These are phyloP conservation scores for Turritopsis rubra DNA, from an alignment of 30 jellyfish, hydroid and myxozoan genomes.

Conservation along the genomic window DNA sequence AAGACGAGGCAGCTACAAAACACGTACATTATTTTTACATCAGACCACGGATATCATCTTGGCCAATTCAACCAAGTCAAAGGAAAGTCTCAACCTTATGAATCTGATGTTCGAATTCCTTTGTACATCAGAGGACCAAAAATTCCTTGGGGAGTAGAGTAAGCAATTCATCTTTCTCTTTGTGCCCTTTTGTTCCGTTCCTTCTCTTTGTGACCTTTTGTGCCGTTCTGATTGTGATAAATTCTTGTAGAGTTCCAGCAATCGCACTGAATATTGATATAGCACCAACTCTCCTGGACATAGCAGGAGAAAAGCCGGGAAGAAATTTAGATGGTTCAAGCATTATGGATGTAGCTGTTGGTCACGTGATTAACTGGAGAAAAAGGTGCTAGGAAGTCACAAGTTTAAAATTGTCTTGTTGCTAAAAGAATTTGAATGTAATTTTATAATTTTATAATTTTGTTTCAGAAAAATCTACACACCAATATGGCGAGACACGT, in stretches of 20 bases:
- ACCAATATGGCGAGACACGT: slow-evolving; percentile 73
- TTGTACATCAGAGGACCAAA: slow-evolving; percentile 82
- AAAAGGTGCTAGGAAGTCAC: slow-evolving; percentile 14
- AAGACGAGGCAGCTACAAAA: slow-evolving; percentile 52
- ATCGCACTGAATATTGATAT: slow-evolving; percentile 75
- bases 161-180: slow-evolving; percentile 1
- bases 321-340: slow-evolving; percentile 73
- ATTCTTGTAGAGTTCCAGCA: slow-evolving; percentile 32
- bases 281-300: slow-evolving; percentile 85
- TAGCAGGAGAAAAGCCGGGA: slow-evolving; percentile 64
- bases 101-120: slow-evolving; percentile 79
- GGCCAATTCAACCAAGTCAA: slow-evolving; percentile 78
- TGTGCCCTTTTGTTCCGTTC: background rate
- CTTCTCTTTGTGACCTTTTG: background rate
- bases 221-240: background rate
- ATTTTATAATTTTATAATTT: background rate
- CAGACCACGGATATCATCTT: slow-evolving; percentile 89
- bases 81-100: slow-evolving; percentile 94
- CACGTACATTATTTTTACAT: slow-evolving; percentile 70
- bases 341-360: slow-evolving; percentile 26
- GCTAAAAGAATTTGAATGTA: too few relatives aligned
- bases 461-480: background rate
- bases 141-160: slow-evolving; percentile 63
- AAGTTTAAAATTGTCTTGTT: too few relatives aligned
- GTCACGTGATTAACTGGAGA: background rate